A percentile compares a stretch with the other conserved stretches of the same genome.
Conservation (phyloP, 2,113 vertebrate genomes). For the Argyrosomus japonicus region DNA sequence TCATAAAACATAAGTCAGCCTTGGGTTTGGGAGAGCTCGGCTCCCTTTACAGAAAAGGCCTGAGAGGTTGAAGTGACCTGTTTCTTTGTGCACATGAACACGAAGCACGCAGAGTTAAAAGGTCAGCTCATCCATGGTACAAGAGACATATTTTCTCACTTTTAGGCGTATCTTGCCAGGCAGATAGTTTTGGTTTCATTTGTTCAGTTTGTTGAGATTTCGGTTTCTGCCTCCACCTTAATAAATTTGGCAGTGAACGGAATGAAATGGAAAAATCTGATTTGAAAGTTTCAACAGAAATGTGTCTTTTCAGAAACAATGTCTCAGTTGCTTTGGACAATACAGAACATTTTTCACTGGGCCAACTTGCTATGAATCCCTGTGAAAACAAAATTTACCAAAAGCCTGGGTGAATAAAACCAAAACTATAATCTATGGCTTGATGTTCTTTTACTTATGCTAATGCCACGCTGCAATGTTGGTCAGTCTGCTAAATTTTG, state of each 20-base stretch:
- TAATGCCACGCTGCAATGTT: background rate
- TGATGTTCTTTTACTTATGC: background rate
- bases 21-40: background rate
- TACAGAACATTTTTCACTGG: background rate
- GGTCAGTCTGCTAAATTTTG: background rate
- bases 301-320: background rate
- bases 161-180: background rate
- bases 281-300: background rate
- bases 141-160: background rate
- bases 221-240: background rate
- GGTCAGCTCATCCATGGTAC: background rate
- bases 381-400: background rate
- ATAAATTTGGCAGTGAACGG: background rate
- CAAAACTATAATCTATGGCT: background rate
- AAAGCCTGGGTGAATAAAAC: background rate
- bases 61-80: constrained; percentile 9
- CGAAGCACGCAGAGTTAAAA: background rate
- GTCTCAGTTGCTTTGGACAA: background rate
- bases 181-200: background rate
- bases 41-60: constrained; percentile 22
- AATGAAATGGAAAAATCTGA: background rate
- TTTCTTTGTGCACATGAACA: constrained; percentile 7
- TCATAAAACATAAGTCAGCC: constrained; percentile 61
- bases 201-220: too few relatives aligned
- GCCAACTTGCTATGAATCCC: background rate